Base-by-base conservation (phyloP, 1,140 invertebrate genomes). In the Zaprionus davidi region DNA sequence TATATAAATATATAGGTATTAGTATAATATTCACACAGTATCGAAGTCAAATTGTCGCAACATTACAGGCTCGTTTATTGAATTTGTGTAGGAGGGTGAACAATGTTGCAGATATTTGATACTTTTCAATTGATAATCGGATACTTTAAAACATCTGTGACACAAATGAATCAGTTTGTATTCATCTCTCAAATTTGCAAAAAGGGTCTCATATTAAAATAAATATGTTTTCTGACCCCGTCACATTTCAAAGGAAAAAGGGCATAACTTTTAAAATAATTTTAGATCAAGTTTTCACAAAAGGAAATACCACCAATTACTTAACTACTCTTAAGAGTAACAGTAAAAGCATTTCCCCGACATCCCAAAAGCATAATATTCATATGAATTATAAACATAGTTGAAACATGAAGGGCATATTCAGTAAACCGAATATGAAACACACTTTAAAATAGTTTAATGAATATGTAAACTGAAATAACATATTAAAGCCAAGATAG, bases 11-110 rank as follows among this genome's bases (percentile, higher is more conserved):
- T 51, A 24, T 51, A 41, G 15, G 15, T n/a, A 41, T 41, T n/a
- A n/a, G 38, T 49, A 68, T 68, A 46, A 62, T 62, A 53, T 70
- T 70, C 49, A 53, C 49, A 58, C 41, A 70, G 62, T 53, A 41
- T 34, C 31, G 15, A 70, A 60, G 44, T 38, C 26, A 60, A 20
- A 53, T 67, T 59, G 26, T 34, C 26, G 44, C 34, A 24, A 59
- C 12, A 59, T 72, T 57, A n/a, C 34, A 41, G 26, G 49, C 3
- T 17, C 31, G 20, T 20, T 69, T 69, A 60, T 60, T 60, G 57
- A 69, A 69, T 69, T 49, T 51, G 53, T 56, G 12, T 13, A 12
- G 41, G n/a, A 17, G 41, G 41, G n/a, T 17, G 7, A 41, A n/a
- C 5, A 15, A 6, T n/a, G 1, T 41, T 41, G 6, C 7, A n/a